Evolutionary conservation across 2,113 vertebrate species (phyloP), one percentile per base, ranked within the genome.

Genomic region (Lampris megalopsis): DNA sequence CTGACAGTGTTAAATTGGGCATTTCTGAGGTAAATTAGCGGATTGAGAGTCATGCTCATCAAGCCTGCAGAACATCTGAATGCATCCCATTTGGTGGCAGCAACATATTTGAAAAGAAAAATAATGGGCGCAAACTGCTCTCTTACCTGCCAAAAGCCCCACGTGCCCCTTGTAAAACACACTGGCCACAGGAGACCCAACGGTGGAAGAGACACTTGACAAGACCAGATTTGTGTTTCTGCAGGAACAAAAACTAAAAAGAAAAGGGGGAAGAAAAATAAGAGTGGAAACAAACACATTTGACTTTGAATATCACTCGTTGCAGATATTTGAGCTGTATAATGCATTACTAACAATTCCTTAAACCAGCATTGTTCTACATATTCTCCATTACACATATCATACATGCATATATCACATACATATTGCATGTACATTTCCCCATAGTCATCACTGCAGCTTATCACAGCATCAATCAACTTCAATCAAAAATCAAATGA

Each of bases 261-360:
- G 83, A 78, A 71, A 65, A 57, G 48, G 62, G 48, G 13, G 42
- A 80, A 77, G 81, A 80, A 50, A 75, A 81, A 81, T 83, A 81
- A 68, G 59, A 9, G 40, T 13, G 45, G 58, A 63, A 52, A 63
- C 68, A 45, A 36, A 49, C 7, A 62, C 43, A 37, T 8, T 4
- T 9, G 42, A 35, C 53, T 63, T 57, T 43, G 42, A 49, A 58
- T 63, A 60, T 52, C 61, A 63, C 35, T n/a, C 13, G 69, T 75
- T 52, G 71, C 43, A 52, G 24, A 13, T 48, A 74, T 61, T 65
- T 68, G 54, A 41, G 40, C 5, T 43, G 9, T 56, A 50, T 40
- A 40, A 38, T 40, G 45, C n/a, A 48, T 38, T 47, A 49, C 4
- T 11, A 13, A 4, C 8, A 42, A n/a, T 43, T 5, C 10, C 4